Evolutionary conservation across 1,140 invertebrate species (phyloP).

Genomic region (Tetragnatha versicolor): DNA sequence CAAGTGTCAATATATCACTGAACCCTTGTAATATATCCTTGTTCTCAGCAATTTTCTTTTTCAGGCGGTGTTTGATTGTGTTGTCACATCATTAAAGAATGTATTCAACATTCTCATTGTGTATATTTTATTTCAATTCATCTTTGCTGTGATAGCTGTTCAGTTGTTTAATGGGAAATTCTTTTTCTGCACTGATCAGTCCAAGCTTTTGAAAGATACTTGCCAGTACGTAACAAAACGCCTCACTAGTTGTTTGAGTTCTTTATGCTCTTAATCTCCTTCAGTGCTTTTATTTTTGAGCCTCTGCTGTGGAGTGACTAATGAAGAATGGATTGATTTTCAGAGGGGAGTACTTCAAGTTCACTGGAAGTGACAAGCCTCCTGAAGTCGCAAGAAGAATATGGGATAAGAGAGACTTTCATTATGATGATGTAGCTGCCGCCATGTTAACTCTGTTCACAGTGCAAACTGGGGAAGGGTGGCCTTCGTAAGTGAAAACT

Average conservation of each 20-base stretch:
- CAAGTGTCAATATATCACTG: neutral
- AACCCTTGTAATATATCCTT: neutral
- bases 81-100: slow-evolving; percentile 99
- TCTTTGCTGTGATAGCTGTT: slow-evolving; percentile 99
- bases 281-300: neutral
- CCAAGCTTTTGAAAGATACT: slow-evolving; percentile 89
- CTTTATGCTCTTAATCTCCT: neutral
- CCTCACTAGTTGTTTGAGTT: neutral
- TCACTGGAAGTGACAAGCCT: slow-evolving; percentile 79
- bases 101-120: slow-evolving; percentile 99
- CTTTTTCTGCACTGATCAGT: slow-evolving; percentile 98
- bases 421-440: slow-evolving; percentile 97
- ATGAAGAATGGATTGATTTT: neutral
- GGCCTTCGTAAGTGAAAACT: slow-evolving; percentile 84
- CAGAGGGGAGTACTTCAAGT: slow-evolving; percentile 93
- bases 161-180: slow-evolving; percentile 99
- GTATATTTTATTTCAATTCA: slow-evolving; percentile 99
- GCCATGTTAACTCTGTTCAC: slow-evolving; percentile 99
- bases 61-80: slow-evolving; percentile 99
- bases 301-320: neutral
- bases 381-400: slow-evolving; percentile 81
- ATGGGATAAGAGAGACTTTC: slow-evolving; percentile 92
- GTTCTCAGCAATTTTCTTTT: slow-evolving; percentile 61
- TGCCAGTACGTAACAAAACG: slow-evolving; percentile 98
- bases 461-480: slow-evolving; percentile 99